Evolutionary conservation across 2,113 vertebrate genomes (phyloP), one percentile per base, ranked within the genome.

Genomic region (Porphyrio hochstetteri): DNA sequence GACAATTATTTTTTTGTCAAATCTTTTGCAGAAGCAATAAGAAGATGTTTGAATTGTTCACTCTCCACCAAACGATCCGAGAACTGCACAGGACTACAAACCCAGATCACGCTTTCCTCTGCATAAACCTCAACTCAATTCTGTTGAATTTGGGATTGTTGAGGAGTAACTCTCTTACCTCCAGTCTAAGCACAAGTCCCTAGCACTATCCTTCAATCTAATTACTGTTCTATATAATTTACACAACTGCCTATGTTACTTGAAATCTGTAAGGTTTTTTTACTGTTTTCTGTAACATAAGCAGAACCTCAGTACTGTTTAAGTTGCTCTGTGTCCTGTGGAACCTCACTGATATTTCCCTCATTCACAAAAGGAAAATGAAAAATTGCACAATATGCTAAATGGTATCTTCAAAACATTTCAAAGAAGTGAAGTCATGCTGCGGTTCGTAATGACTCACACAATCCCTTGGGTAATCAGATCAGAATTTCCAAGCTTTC

Each of bases 41-140:
- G 95, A 98, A 98, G 95, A 98, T 99, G 92, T 99, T 99, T 98
- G 98, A 99, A 94, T 88, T 97, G 16, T 99, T 98, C 84, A 97
- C 97, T 31, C 96, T 99, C 92, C 98, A 98, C 57, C 96, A 98
- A 40, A 94, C 98, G 86, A 98, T 99, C 91, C 98, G 98, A 95
- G 98, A 99, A 76, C 97, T 99, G 52, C 97, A 97, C 70, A 98
- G 97, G 82, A 98, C 98, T 15, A 88, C 96, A 24, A 97, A 98
- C 76, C 98, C 97, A 53, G 88, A 98, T 15, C 97, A 98, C 60
- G 94, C 98, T 18, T 99, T 99, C 95, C 98, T 99, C 74, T 96
- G 95, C 85, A 97, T 99, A 93, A 99, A 99, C 89, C 97, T 99
- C 28, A 98, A 97, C 80, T 99, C 98, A 38, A 98, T 99, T 95